Evolutionary conservation across 2,113 vertebrate species (phyloP).

Genomic region (Leucoraja erinaceus): DNA sequence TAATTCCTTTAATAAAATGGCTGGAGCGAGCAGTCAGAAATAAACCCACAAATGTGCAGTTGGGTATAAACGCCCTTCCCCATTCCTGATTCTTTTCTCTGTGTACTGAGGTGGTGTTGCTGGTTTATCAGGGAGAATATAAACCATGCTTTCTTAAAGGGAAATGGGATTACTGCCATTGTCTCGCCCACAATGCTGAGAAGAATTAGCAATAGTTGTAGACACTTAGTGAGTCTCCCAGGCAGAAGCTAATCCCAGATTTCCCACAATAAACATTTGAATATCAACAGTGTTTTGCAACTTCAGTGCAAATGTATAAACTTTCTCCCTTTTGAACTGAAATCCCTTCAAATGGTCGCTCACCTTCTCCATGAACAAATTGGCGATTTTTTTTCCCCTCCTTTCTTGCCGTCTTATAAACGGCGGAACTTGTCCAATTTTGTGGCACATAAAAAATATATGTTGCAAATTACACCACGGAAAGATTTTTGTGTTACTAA

Average conservation of each 20-base stretch:
- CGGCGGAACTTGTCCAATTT: background rate
- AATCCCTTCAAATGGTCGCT: constrained; percentile 76
- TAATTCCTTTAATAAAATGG: constrained; percentile 73
- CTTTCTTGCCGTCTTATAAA: constrained; percentile 46
- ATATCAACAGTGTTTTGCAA: constrained; percentile 99
- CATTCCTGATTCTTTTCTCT: constrained; percentile 87
- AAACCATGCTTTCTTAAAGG: constrained; percentile 89
- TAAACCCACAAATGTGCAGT: constrained; percentile 78
- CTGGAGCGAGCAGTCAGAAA: constrained; percentile 74
- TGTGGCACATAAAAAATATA: background rate
- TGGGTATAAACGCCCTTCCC: constrained; percentile 91
- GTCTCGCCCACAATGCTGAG: constrained; percentile 89
- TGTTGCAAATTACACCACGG: background rate
- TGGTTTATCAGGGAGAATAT: constrained; percentile 99
- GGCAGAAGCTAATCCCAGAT: constrained; percentile 99
- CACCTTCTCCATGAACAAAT: constrained; percentile 70
- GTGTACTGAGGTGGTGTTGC: constrained; percentile 94
- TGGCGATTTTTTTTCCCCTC: constrained; percentile 41
- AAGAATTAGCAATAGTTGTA: constrained; percentile 99
- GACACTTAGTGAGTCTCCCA: constrained; percentile 99
- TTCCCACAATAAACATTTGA: constrained; percentile 99
- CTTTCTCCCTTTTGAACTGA: constrained; percentile 87
- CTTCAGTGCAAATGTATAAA: constrained; percentile 99
- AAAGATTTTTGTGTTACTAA: background rate
- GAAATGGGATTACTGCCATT: constrained; percentile 99